A percentile compares a stretch with the other conserved stretches of the same genome.
Conservation (phyloP, 2,113 vertebrate genomes). For the Nothoprocta perdicaria region DNA sequence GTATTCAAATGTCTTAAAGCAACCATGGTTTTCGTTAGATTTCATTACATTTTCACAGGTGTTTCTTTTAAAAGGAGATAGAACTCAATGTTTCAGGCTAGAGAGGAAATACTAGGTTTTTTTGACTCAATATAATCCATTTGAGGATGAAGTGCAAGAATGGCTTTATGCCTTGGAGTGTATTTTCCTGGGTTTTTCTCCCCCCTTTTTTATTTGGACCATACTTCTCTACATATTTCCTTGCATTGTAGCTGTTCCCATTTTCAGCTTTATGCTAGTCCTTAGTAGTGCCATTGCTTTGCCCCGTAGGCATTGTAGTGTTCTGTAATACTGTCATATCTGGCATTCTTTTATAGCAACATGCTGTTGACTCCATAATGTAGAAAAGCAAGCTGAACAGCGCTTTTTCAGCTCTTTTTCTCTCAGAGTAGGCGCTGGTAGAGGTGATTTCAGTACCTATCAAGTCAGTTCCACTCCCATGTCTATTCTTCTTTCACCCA, state of each 20-base stretch:
- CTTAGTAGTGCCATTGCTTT: neutral
- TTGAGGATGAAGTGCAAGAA: neutral
- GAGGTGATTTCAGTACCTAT: slow-evolving; percentile 6
- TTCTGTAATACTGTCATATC: neutral
- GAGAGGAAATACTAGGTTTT: neutral
- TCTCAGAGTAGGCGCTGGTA: neutral
- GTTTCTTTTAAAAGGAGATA: neutral
- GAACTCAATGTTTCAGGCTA: neutral
- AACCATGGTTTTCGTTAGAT: neutral
- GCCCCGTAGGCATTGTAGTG: neutral
- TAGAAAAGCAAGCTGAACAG: slow-evolving; percentile 9
- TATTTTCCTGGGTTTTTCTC: neutral
- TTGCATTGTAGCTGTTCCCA: neutral
- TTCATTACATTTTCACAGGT: neutral
- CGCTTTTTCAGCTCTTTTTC: neutral
- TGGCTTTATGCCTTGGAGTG: neutral
- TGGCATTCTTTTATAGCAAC: neutral
- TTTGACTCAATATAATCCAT: neutral
- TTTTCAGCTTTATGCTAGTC: neutral
- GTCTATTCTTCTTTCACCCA: neutral
- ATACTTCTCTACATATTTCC: neutral
- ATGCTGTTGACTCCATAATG: neutral
- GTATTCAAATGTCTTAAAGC: neutral
- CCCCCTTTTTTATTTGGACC: neutral
- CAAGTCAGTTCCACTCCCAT: neutral